Evolutionary conservation across 2,888 invertebrate species (phyloP).

Genomic region (Xanthorhoe spadicearia): DNA sequence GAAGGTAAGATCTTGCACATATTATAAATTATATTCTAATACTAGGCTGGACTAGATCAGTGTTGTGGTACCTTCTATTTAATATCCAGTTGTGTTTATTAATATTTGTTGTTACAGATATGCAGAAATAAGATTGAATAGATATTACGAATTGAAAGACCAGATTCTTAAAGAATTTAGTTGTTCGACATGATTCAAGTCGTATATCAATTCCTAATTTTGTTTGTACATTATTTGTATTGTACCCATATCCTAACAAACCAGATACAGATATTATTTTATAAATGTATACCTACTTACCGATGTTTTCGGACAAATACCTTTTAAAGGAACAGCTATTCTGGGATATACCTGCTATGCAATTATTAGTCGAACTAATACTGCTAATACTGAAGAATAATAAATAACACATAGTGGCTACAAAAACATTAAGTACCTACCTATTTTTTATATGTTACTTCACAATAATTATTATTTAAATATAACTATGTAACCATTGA

Average conservation of each 20-base stretch:
- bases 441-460: no score
- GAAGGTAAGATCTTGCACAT: slow-evolving; percentile 86
- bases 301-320: background rate
- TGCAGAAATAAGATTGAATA: slow-evolving; percentile 88
- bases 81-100: no score
- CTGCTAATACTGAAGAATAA: no score
- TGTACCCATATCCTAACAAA: background rate
- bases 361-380: no score
- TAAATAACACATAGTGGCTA: no score
- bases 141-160: slow-evolving; percentile 88
- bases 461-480: no score
- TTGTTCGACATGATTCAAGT: slow-evolving; percentile 22
- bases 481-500: background rate
- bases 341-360: no score
- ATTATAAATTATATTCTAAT: no score
- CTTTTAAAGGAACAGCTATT: background rate
- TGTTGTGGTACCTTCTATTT: no score
- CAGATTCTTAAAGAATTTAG: slow-evolving; percentile 73
- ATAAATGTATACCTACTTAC: background rate
- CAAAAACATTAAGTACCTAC: no score
- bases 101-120: slow-evolving; percentile 74
- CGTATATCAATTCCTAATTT: background rate
- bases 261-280: background rate
- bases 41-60: no score
- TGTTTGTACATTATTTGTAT: background rate